phyloP scores from a whole-genome alignment of 92 coral and sea anemone species.

The Phymanthus crucifer region DNA sequence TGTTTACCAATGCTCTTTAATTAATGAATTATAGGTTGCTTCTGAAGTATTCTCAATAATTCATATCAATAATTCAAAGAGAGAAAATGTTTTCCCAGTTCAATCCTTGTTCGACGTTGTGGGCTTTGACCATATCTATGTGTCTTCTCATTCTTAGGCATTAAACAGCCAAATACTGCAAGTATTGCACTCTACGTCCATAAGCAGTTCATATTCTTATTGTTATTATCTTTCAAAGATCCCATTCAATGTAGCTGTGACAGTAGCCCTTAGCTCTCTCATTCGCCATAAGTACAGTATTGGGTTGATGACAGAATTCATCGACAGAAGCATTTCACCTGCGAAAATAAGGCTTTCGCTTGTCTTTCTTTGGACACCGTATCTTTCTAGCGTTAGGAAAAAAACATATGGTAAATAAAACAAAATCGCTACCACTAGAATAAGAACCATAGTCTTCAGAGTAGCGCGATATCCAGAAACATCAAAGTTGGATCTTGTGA shows the following conservation, averaged over 20 bases:
- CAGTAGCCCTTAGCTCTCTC: not conserved
- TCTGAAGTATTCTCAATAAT: too few species aligned
- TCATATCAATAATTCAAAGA: too few species aligned
- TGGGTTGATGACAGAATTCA: slow-evolving; percentile 1
- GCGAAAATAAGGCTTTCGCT: not conserved
- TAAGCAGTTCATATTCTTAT: not conserved
- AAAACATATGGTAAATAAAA: not conserved
- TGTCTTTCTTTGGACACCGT: not conserved
- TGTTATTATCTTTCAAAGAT: not conserved
- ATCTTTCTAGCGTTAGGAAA: not conserved
- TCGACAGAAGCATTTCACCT: not conserved
- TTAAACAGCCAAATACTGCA: too few species aligned
- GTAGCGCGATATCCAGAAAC: not conserved
- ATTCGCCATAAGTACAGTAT: slow-evolving; percentile 15
- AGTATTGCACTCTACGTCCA: too few species aligned
- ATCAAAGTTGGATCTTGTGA: not conserved
- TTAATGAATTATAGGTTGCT: too few species aligned
- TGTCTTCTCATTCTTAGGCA: too few species aligned
- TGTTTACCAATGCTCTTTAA: too few species aligned
- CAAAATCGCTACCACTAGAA: not conserved
- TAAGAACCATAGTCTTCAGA: not conserved
- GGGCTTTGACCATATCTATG: too few species aligned
- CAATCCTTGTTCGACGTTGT: too few species aligned
- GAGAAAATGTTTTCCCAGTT: too few species aligned
- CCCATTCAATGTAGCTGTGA: not conserved